A percentile compares a stretch with the other conserved stretches of the same genome.
phyloP scores from a whole-genome alignment of 2,888 invertebrate genomes.

The Melanargia galathea region DNA sequence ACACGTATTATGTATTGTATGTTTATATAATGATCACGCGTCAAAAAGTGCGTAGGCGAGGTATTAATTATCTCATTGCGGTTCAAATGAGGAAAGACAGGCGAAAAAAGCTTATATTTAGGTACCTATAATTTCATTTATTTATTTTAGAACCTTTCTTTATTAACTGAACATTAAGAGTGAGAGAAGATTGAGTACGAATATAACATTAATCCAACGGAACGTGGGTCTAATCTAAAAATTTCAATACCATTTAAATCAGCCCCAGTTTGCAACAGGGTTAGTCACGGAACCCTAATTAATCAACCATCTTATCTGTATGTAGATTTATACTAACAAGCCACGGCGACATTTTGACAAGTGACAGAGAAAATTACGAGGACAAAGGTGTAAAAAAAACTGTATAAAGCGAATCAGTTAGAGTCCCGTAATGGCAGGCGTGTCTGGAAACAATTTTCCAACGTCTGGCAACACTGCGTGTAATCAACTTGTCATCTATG shows the following conservation, averaged over 20 bases:
- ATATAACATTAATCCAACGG: too few relatives aligned
- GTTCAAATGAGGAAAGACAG: conserved; percentile 14
- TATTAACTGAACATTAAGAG: too few relatives aligned
- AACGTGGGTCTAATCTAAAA: background rate
- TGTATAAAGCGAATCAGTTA: conserved; percentile 51
- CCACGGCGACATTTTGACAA: conserved; percentile 12
- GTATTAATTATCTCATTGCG: conserved; percentile 23
- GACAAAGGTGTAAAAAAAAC: conserved; percentile 25
- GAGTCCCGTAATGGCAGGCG: conserved; percentile 49
- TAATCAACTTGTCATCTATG: conserved; percentile 22
- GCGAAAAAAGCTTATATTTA: background rate
- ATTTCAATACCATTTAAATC: background rate
- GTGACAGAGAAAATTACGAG: conserved; percentile 15
- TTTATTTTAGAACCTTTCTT: too few relatives aligned
- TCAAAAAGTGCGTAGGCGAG: conserved; percentile 26
- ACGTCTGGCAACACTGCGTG: conserved; percentile 18
- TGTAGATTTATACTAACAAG: conserved; percentile 25
- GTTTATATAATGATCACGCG: conserved; percentile 11
- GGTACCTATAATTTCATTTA: too few relatives aligned
- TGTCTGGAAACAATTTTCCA: conserved; percentile 53
- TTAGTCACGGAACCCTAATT: conserved; percentile 11
- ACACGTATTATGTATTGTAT: background rate
- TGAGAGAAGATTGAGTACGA: too few relatives aligned
- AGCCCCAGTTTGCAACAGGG: background rate
- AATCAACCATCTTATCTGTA: conserved; percentile 18